These are phyloP conservation scores for Nemotelus nigrinus DNA, from an alignment of 2,888 invertebrate genomes.

Conservation along the genomic window DNA sequence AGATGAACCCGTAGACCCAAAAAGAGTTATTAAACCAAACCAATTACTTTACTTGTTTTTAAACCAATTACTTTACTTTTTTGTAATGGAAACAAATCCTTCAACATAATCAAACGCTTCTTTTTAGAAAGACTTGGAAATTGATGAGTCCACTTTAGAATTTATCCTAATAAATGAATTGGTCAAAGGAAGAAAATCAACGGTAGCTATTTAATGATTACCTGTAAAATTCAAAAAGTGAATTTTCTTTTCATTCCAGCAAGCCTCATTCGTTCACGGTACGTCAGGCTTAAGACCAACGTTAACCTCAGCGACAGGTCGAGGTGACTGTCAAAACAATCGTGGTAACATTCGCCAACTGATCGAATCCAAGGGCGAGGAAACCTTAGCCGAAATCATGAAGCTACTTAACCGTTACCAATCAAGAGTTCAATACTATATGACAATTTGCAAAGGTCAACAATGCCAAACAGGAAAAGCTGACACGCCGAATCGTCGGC, in stretches of 20 bases:
- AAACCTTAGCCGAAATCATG: not conserved
- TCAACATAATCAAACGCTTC: too few species aligned
- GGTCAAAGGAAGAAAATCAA: not conserved
- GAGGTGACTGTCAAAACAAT: not conserved
- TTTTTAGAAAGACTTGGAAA: not conserved
- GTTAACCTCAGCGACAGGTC: not conserved
- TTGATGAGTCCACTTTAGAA: not conserved
- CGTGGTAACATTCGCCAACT: not conserved
- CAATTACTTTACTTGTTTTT: too few species aligned
- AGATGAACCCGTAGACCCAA: too few species aligned
- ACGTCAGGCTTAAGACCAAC: not conserved
- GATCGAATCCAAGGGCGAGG: not conserved
- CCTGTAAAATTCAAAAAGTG: not conserved
- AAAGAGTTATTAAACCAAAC: too few species aligned
- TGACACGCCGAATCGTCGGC: too few species aligned
- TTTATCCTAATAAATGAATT: not conserved
- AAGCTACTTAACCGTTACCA: not conserved
- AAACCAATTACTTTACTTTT: too few species aligned
- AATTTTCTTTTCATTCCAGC: not conserved
- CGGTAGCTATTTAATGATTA: not conserved
- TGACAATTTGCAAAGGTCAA: not conserved
- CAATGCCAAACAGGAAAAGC: not conserved
- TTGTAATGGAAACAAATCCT: too few species aligned
- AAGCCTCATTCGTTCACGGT: not conserved
- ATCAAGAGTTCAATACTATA: not conserved